Base-by-base conservation (phyloP, 2,888 invertebrate species). In the Stegana nigrithorax region DNA sequence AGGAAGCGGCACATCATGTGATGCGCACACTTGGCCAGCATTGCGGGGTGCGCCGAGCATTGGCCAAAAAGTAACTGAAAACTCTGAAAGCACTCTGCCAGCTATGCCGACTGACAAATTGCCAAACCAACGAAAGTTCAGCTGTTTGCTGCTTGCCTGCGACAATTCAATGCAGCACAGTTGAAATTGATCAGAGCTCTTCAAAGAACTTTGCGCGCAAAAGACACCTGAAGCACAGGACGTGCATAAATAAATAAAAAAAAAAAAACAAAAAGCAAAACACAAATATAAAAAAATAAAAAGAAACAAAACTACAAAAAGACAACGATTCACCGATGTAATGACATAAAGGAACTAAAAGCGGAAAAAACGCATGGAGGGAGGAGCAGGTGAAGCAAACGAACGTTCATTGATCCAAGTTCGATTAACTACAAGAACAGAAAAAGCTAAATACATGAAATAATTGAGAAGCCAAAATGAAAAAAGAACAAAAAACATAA, bases 341-440 rank as follows among this genome's bases (percentile, higher is more conserved):
- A 21, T 23, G 25, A 21, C 39, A 23, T 56, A 56, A 23, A 10
- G n/a, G 39, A 39, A 56, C n/a, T 25, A 39, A 55, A 27, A 29
- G 19, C 66, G 65, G 62, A 39, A 50, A 59, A 44, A 50, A 14
- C n/a, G n/a, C 39, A 23, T 56, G 39, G 14, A 8, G n/a, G 32
- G 32, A 47, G 14, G 1, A 47, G 27, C 14, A 42, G 21, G 66
- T 65, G 62, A 39, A 55, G 62, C 32, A 44, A 12, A 69, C 70
- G 70, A 70, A 57, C 57, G 75, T 80, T 68, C 81, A 76, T 69
- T 76, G 81, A 77, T 76, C 75, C 65, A 69, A 57, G 60, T 69
- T 74, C 79, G 77, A 67, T 67, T 62, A 60, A 19, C 17, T 50
- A 51, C 19, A 50, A 57, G 4, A 27, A 27, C 25, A 57, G 3